Evolutionary conservation across 1,140 invertebrate genomes (phyloP).

Genomic region (Lerema accius): DNA sequence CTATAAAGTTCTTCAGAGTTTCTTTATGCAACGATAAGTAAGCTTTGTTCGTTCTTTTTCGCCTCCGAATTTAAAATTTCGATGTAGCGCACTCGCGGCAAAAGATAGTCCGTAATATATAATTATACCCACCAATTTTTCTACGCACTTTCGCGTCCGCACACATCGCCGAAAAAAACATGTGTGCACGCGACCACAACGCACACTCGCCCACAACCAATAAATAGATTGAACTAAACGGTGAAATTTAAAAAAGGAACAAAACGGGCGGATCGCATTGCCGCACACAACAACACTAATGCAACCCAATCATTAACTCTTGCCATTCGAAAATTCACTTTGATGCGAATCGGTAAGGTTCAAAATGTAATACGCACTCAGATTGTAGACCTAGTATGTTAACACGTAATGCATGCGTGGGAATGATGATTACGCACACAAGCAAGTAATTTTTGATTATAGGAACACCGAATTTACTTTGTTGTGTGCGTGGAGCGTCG

Average conservation of each 20-base stretch:
- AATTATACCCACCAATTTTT: conserved; percentile 76
- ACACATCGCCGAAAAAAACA: conserved; percentile 43
- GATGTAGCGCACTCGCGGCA: conserved; percentile 26
- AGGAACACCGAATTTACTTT: conserved; percentile 76
- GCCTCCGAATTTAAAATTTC: conserved; percentile 28
- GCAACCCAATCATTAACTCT: conserved; percentile 76
- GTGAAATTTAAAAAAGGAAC: conserved; percentile 83
- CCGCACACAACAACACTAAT: conserved; percentile 68
- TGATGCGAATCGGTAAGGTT: conserved; percentile 40
- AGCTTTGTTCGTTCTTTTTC: conserved; percentile 29
- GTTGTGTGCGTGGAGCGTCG: conserved; percentile 39
- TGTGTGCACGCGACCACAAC: conserved; percentile 54
- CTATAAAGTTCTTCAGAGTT: conserved; percentile 33
- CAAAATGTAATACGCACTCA: conserved; percentile 40
- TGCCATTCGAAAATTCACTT: conserved; percentile 39
- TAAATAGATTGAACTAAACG: conserved; percentile 83
- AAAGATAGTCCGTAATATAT: conserved; percentile 56
- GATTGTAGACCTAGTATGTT: conserved; percentile 71
- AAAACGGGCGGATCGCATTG: conserved; percentile 76
- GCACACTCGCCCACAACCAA: conserved; percentile 72
- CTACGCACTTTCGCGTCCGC: conserved; percentile 75
- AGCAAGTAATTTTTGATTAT: conserved; percentile 71
- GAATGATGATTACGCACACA: conserved; percentile 64
- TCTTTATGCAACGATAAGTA: conserved; percentile 32
- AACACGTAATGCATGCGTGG: conserved; percentile 70